These are phyloP conservation scores for Candoia aspera DNA, from an alignment of 2,113 vertebrate genomes.

Conservation along the genomic window DNA sequence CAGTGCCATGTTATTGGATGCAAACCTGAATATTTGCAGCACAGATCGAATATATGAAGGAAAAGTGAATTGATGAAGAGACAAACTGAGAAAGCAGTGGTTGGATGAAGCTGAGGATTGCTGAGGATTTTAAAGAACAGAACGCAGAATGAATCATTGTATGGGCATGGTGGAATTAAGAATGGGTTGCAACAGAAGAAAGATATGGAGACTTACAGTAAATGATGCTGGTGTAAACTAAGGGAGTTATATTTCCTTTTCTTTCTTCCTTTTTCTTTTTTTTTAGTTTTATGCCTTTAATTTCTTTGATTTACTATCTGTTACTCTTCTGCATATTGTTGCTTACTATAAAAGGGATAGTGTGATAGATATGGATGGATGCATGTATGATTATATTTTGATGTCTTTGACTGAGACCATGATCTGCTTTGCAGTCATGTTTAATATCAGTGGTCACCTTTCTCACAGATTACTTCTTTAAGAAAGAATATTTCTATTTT, in stretches of 20 bases:
- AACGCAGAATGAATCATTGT: neutral
- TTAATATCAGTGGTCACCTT: neutral
- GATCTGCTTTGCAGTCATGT: neutral
- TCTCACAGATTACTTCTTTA: neutral
- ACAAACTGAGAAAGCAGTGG: neutral
- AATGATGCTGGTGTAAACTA: neutral
- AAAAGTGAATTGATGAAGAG: neutral
- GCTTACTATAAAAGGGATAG: neutral
- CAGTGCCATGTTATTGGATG: neutral
- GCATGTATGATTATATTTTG: neutral
- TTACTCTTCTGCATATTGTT: neutral
- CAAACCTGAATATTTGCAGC: neutral
- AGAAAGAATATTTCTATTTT: neutral
- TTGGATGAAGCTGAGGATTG: neutral
- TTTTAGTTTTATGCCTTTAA: neutral
- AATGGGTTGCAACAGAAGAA: neutral
- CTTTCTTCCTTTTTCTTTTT: too few species aligned
- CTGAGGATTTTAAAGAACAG: neutral
- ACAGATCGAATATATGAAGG: neutral
- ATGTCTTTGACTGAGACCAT: neutral
- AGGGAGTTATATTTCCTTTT: neutral
- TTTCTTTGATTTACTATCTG: neutral
- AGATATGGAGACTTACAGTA: neutral
- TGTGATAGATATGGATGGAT: neutral
- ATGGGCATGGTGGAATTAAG: neutral